phyloP scores from a whole-genome alignment of 2,888 invertebrate genomes.

The Osmoderma eremita region DNA sequence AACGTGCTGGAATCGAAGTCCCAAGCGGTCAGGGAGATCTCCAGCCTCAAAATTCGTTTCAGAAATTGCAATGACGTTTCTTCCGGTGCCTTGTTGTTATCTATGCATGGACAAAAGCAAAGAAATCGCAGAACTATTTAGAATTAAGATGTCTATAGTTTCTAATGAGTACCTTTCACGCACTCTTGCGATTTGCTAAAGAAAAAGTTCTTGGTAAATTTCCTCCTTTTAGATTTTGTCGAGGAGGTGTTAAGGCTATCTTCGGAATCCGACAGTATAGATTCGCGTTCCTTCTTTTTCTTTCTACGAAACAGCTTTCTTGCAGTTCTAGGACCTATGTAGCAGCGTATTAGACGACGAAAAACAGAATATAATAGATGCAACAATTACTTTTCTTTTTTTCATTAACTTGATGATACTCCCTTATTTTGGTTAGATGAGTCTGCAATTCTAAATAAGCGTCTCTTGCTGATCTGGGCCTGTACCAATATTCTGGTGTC shows the following conservation, averaged over 20 bases:
- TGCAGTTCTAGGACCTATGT: conserved; percentile 34
- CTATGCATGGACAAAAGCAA: conserved; percentile 39
- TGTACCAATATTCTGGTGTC: conserved; percentile 69
- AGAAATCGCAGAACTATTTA: conserved; percentile 42
- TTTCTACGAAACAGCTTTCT: conserved; percentile 37
- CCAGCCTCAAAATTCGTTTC: conserved; percentile 61
- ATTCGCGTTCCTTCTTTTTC: conserved; percentile 44
- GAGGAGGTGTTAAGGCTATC: conserved; percentile 44
- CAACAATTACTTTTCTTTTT: conserved; percentile 42
- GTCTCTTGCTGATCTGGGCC: conserved; percentile 63
- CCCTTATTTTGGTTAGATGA: conserved; percentile 58
- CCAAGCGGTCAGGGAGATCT: conserved; percentile 64
- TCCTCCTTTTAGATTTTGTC: conserved; percentile 41
- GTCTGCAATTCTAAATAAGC: conserved; percentile 62
- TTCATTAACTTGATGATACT: conserved; percentile 48
- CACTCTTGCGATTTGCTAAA: conserved; percentile 39
- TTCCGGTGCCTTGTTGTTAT: conserved; percentile 40
- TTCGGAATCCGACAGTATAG: conserved; percentile 44
- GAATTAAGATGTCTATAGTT: conserved; percentile 39
- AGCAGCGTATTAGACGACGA: not conserved
- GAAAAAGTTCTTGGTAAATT: conserved; percentile 13
- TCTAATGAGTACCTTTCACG: conserved; percentile 34
- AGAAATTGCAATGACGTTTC: conserved; percentile 59
- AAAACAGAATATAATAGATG: not conserved
- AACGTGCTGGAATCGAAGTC: conserved; percentile 67